phyloP scores from a whole-genome alignment of 2,888 invertebrate species.

The Macrosoma leucophasiata region DNA sequence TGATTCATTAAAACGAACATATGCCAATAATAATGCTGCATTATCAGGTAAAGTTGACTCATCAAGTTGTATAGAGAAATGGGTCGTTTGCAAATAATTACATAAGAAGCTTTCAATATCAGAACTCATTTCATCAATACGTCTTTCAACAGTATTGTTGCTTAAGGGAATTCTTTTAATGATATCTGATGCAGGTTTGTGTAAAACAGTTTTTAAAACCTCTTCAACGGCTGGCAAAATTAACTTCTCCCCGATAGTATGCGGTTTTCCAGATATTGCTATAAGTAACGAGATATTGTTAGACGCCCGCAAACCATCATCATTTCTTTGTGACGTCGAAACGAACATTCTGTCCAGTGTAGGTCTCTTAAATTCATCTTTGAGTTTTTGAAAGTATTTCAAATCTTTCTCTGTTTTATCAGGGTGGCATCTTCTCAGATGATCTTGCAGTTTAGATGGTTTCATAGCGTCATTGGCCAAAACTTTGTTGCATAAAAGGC shows the following conservation, averaged over 20 bases:
- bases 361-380: slow-evolving; percentile 18
- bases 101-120: slow-evolving; percentile 14
- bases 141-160: slow-evolving; percentile 14
- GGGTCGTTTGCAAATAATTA: slow-evolving; percentile 16
- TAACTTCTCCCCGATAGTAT: slow-evolving; percentile 15
- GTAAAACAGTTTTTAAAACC: slow-evolving; percentile 30
- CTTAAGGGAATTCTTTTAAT: slow-evolving; percentile 17
- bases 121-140: slow-evolving; percentile 35
- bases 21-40: slow-evolving; percentile 21
- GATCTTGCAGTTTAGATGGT: slow-evolving; percentile 18
- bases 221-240: slow-evolving; percentile 37
- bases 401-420: slow-evolving; percentile 18
- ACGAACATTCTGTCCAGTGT: slow-evolving; percentile 17
- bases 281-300: slow-evolving; percentile 21
- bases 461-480: slow-evolving; percentile 20
- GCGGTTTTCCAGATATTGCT: slow-evolving; percentile 26
- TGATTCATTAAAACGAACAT: slow-evolving; percentile 19
- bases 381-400: slow-evolving; percentile 18
- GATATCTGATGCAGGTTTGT: slow-evolving; percentile 10
- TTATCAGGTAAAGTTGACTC: slow-evolving; percentile 24
- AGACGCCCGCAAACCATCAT: slow-evolving; percentile 21
- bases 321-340: slow-evolving; percentile 19
- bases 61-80: slow-evolving; percentile 43
- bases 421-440: slow-evolving; percentile 15
- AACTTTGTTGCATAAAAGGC: slow-evolving; percentile 21